Conservation (phyloP, 2,113 vertebrate species). For the Chroicocephalus ridibundus region DNA sequence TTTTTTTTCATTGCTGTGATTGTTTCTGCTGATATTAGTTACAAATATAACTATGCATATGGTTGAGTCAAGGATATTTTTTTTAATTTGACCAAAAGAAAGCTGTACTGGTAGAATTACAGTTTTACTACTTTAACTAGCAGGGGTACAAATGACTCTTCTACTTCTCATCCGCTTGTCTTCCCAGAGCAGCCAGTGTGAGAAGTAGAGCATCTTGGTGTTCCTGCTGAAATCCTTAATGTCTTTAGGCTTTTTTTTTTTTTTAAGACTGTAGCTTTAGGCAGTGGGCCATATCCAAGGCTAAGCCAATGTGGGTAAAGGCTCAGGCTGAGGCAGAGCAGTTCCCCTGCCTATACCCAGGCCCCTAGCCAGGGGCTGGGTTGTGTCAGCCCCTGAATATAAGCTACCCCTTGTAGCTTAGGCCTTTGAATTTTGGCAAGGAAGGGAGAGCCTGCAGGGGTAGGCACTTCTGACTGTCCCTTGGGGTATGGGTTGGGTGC, state of each 20-base stretch:
- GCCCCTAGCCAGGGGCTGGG: neutral
- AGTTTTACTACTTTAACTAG: neutral
- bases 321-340: neutral
- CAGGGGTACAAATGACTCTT: neutral
- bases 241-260: neutral
- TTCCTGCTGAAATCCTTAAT: neutral
- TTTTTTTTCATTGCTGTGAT: neutral
- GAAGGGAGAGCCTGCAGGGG: neutral
- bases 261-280: neutral
- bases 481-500: rapidly evolving
- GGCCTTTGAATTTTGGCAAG: neutral
- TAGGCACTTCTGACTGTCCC: neutral
- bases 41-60: neutral
- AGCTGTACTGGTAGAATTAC: neutral
- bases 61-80: neutral
- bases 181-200: neutral
- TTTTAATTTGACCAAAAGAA: neutral
- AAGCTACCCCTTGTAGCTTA: neutral
- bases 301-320: neutral
- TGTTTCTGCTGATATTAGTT: neutral
- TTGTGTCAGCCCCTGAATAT: rapidly evolving
- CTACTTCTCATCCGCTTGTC: neutral
- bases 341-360: neutral
- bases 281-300: neutral
- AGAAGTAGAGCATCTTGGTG: neutral